phyloP scores from a whole-genome alignment of 2,888 invertebrate genomes.

The Cerastoderma edule region DNA sequence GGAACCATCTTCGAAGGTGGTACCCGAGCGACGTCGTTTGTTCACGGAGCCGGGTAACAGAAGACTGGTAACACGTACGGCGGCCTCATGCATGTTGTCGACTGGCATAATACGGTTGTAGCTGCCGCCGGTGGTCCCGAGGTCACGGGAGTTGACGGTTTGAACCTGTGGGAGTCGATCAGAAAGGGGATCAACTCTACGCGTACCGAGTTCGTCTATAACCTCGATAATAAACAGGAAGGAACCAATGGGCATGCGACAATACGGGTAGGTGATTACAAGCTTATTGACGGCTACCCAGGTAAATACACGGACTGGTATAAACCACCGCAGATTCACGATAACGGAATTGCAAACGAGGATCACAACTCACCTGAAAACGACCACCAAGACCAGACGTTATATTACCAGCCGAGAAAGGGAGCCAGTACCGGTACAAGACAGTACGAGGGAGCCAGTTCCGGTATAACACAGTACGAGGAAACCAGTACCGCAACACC shows the following conservation, averaged over 20 bases:
- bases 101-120: slow-evolving; percentile 84
- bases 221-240: slow-evolving; percentile 55
- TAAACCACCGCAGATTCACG: too few relatives aligned
- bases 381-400: too few relatives aligned
- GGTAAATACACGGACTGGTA: slow-evolving; percentile 79
- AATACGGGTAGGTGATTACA: slow-evolving; percentile 81
- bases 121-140: slow-evolving; percentile 78
- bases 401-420: too few relatives aligned
- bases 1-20: slow-evolving; percentile 94
- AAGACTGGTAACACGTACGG: slow-evolving; percentile 70
- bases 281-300: slow-evolving; percentile 82
- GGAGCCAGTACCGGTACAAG: too few relatives aligned
- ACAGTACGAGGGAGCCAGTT: too few relatives aligned
- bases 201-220: slow-evolving; percentile 66
- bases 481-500: too few relatives aligned
- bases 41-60: slow-evolving; percentile 78
- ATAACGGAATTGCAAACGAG: too few relatives aligned
- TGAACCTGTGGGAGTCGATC: slow-evolving; percentile 63
- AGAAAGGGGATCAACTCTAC: slow-evolving; percentile 36
- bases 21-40: slow-evolving; percentile 83
- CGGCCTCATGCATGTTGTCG: slow-evolving; percentile 84
- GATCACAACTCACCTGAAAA: too few relatives aligned
- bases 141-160: slow-evolving; percentile 55
- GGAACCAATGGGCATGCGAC: slow-evolving; percentile 33
- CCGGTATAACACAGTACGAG: too few relatives aligned